phyloP scores from a whole-genome alignment of 2,797 vertebrate genomes.

The Myiotriccus ornatus region DNA sequence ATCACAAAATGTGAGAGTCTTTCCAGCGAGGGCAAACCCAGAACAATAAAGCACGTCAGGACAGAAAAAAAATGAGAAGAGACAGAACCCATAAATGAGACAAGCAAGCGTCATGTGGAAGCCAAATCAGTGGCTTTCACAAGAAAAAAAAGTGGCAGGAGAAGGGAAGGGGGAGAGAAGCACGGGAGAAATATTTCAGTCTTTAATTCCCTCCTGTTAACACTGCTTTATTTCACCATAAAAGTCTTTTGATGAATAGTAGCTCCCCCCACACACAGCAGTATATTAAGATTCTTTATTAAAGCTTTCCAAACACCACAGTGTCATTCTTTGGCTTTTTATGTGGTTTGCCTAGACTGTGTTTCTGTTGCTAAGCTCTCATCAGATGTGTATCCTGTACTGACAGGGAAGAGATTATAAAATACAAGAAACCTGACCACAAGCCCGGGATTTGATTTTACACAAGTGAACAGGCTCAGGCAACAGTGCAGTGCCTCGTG shows the following conservation, averaged over 20 bases:
- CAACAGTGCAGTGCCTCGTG: not conserved
- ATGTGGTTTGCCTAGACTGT: not conserved
- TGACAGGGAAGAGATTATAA: not conserved
- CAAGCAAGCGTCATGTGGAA: not conserved
- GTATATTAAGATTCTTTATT: not conserved
- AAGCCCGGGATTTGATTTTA: not conserved
- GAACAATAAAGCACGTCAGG: not conserved
- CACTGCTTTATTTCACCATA: not conserved
- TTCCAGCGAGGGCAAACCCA: not conserved
- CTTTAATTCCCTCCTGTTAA: conserved; percentile 3
- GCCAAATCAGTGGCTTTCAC: not conserved
- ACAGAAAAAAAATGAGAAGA: not conserved
- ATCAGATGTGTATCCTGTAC: not conserved
- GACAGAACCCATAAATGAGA: not conserved
- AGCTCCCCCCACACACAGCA: not conserved
- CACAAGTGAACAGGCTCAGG: not conserved
- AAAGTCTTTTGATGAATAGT: not conserved
- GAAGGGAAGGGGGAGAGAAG: not conserved
- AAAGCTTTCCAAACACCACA: not conserved
- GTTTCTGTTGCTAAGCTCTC: not conserved
- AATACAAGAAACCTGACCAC: not conserved
- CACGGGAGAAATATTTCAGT: not conserved
- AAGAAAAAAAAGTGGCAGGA: not conserved
- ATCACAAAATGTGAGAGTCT: not conserved
- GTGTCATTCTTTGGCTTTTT: not conserved